Conservation (phyloP, 2,797 vertebrate genomes). For the Cryptoblepharus egeriae region DNA sequence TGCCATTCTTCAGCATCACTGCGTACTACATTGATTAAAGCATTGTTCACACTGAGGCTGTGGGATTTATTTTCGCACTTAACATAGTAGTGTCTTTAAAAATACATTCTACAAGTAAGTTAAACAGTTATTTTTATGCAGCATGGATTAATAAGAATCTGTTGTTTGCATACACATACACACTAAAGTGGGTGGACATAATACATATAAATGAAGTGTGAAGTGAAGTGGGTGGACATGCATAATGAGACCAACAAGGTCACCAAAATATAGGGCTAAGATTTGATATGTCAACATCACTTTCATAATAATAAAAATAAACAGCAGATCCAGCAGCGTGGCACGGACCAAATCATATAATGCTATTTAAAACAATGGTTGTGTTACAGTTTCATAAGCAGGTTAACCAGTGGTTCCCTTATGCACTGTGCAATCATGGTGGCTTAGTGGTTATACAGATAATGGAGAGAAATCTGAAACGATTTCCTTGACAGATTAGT, state of each 20-base stretch:
- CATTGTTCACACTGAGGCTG: slow-evolving; percentile 2
- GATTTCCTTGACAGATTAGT: slow-evolving; percentile 65
- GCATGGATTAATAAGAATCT: slow-evolving; percentile 34
- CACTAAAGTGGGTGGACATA: neutral
- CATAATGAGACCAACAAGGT: slow-evolving; percentile 16
- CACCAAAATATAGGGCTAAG: slow-evolving; percentile 21
- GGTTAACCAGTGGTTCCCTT: slow-evolving; percentile 31
- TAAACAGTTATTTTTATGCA: slow-evolving; percentile 17
- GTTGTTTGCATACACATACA: slow-evolving; percentile 6
- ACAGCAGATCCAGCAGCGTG: neutral
- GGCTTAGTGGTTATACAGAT: slow-evolving; percentile 62
- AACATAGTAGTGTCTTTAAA: slow-evolving; percentile 5
- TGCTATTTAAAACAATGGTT: slow-evolving; percentile 11
- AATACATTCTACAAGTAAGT: neutral
- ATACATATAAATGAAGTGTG: too few relatives aligned
- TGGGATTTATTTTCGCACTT: slow-evolving; percentile 23
- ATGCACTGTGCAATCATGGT: slow-evolving; percentile 9
- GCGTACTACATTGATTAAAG: neutral
- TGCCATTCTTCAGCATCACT: slow-evolving; percentile 4
- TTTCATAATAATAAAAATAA: neutral
- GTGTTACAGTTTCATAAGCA: slow-evolving; percentile 45
- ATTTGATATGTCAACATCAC: slow-evolving; percentile 4
- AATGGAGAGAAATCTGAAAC: slow-evolving; percentile 63
- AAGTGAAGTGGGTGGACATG: neutral
- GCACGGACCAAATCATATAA: neutral